Percentiles rank a stretch among this genome's conserved stretches.
Conservation (phyloP, 2,797 vertebrate genomes). For the Podarcis lilfordi region DNA sequence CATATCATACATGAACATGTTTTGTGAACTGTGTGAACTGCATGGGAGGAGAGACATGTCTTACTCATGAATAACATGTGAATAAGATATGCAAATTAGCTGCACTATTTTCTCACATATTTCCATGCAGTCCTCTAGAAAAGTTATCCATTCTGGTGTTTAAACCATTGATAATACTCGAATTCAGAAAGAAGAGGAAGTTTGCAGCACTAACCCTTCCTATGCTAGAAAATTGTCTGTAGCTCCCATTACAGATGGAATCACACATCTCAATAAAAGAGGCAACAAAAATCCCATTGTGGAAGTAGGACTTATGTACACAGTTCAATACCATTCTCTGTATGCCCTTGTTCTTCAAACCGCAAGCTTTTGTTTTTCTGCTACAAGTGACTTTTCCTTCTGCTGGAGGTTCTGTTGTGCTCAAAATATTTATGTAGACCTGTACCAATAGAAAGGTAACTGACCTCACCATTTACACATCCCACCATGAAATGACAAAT, state of each 20-base stretch:
- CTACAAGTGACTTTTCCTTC: conserved; percentile 3
- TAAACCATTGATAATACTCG: background rate
- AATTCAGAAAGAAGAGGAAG: background rate
- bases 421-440: conserved; percentile 41
- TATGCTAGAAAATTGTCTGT: background rate
- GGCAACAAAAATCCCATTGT: background rate
- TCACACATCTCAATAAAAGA: conserved; percentile 3
- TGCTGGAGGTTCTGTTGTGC: conserved; percentile 2
- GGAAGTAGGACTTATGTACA: background rate
- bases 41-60: background rate
- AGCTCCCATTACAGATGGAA: background rate
- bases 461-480: conserved; percentile 39
- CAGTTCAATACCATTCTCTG: background rate
- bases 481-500: conserved; percentile 47
- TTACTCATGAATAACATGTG: background rate
- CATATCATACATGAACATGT: background rate
- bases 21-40: background rate
- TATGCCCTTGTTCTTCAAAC: conserved; percentile 17
- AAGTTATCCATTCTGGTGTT: background rate
- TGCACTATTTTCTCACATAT: background rate
- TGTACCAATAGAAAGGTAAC: conserved; percentile 37
- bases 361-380: background rate
- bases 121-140: background rate
- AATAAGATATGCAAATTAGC: background rate
- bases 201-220: background rate